phyloP scores from a whole-genome alignment of 2,797 vertebrate genomes.

The Coranthus polyacanthus region DNA sequence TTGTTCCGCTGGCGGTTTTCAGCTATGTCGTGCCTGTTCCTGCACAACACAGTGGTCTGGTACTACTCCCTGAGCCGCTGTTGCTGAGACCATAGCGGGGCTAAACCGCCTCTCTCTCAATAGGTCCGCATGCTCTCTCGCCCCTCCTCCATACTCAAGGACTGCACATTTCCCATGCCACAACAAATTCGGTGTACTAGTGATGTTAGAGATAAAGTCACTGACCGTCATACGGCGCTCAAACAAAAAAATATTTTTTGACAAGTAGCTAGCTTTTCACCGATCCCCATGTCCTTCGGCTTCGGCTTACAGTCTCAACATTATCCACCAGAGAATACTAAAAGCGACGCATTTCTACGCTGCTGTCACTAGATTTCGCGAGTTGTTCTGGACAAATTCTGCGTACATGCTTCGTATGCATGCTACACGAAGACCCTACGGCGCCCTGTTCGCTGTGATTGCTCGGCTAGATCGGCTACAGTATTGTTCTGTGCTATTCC shows the following conservation, averaged over 20 bases:
- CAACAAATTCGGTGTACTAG: constrained; percentile 33
- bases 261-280: background rate
- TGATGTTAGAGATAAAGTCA: constrained; percentile 11
- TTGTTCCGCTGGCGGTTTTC: constrained; percentile 67
- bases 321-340: too few relatives aligned
- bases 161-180: constrained; percentile 51
- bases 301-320: background rate
- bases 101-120: constrained; percentile 78
- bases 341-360: background rate
- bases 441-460: too few relatives aligned
- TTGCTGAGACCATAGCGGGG: constrained; percentile 69
- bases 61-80: constrained; percentile 68
- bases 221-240: background rate
- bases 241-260: background rate
- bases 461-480: too few relatives aligned
- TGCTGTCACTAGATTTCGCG: too few relatives aligned
- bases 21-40: constrained; percentile 66
- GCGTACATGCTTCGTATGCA: too few relatives aligned
- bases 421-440: too few relatives aligned
- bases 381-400: too few relatives aligned
- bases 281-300: too few relatives aligned
- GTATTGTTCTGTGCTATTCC: too few relatives aligned
- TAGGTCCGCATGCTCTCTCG: constrained; percentile 72
- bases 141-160: constrained; percentile 70
- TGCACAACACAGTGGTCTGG: constrained; percentile 67